Conservation (phyloP, 2,797 vertebrate species). For the Channallabes apus region DNA sequence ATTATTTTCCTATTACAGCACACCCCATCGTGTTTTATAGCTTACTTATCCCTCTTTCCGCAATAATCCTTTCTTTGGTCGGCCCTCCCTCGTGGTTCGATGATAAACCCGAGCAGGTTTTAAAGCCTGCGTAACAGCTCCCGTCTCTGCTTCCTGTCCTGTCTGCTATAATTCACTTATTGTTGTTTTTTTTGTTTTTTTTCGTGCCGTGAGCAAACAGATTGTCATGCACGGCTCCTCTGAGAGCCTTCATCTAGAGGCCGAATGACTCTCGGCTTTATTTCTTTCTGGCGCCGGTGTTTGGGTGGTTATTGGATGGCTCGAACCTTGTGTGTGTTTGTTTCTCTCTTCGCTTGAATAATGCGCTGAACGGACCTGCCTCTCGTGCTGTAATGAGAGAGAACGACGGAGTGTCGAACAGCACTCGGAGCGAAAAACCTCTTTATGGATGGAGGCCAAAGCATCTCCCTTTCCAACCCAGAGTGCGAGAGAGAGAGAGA, state of each 20-base stretch:
- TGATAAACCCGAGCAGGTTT: conserved; percentile 52
- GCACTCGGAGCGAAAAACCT: conserved; percentile 37
- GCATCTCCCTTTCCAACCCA: conserved; percentile 33
- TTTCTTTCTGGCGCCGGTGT: conserved; percentile 14
- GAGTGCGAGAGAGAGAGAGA: neutral
- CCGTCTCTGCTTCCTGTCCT: conserved; percentile 27
- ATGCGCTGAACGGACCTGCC: conserved; percentile 69
- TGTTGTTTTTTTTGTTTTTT: conserved; percentile 42
- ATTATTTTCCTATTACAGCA: conserved; percentile 13
- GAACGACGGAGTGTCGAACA: conserved; percentile 59
- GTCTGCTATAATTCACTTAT: conserved; percentile 48
- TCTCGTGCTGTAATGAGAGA: conserved; percentile 76
- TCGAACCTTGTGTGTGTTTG: conserved; percentile 37
- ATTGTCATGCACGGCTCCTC: conserved; percentile 37
- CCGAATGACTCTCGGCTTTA: conserved; percentile 22
- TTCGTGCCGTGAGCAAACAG: conserved; percentile 40
- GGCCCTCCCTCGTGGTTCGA: conserved; percentile 42
- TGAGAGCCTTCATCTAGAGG: conserved; percentile 38
- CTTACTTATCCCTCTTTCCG: conserved; percentile 28
- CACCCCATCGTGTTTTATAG: neutral
- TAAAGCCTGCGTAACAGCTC: conserved; percentile 40
- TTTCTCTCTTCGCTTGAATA: conserved; percentile 71
- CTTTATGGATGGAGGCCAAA: conserved; percentile 53
- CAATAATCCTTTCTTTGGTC: conserved; percentile 45
- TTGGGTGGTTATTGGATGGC: conserved; percentile 32